Percentiles rank a stretch among this genome's conserved stretches.
phyloP scores from a whole-genome alignment of 2,113 vertebrate species.

The Lophius piscatorius region DNA sequence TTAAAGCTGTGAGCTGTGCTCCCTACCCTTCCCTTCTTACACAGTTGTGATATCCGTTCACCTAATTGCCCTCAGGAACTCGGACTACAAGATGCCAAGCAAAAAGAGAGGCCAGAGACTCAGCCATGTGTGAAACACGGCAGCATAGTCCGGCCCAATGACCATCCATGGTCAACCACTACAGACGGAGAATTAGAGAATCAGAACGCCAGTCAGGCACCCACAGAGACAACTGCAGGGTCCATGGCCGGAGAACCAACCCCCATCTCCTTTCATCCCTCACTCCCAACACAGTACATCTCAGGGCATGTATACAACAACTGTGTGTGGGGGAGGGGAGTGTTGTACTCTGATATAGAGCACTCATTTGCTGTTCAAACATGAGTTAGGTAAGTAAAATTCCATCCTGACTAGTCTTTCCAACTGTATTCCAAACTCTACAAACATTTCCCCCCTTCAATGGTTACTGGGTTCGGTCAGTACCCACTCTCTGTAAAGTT shows the following conservation, averaged over 20 bases:
- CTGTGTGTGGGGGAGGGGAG: conserved; percentile 53
- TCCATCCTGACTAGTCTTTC: conserved; percentile 2
- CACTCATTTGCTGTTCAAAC: conserved; percentile 46
- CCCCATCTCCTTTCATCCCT: conserved; percentile 47
- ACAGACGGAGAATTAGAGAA: conserved; percentile 27
- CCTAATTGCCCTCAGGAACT: conserved; percentile 34
- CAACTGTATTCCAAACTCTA: conserved; percentile 16
- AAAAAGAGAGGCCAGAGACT: conserved; percentile 31
- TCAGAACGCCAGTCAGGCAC: conserved; percentile 38
- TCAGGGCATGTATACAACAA: conserved; percentile 28
- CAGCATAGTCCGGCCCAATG: conserved; percentile 23
- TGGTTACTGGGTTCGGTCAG: too few relatives aligned
- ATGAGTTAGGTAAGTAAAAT: conserved; percentile 22
- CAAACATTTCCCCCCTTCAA: conserved; percentile 6
- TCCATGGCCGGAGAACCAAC: conserved; percentile 46
- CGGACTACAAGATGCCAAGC: conserved; percentile 32
- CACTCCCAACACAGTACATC: conserved; percentile 45
- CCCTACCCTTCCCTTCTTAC: conserved; percentile 20
- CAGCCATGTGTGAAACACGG: conserved; percentile 65
- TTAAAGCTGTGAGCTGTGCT: conserved; percentile 21
- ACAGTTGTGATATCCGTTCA: conserved; percentile 24
- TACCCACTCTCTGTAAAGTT: too few relatives aligned
- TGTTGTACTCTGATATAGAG: conserved; percentile 15
- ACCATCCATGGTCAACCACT: conserved; percentile 52
- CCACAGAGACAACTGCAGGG: conserved; percentile 47